phyloP scores from a whole-genome alignment of 2,888 invertebrate species.

The Aphodius granarius region DNA sequence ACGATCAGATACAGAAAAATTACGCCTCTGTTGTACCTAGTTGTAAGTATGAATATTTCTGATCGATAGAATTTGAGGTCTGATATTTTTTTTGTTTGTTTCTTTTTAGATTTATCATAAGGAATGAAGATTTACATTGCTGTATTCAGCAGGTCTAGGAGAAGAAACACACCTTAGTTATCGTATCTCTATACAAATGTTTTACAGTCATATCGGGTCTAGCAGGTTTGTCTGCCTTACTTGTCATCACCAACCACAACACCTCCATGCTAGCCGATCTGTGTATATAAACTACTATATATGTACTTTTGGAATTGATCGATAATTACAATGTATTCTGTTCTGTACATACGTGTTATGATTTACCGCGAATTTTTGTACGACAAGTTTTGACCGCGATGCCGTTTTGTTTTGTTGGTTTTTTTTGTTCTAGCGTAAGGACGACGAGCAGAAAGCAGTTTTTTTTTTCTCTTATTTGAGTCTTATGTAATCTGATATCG shows the following conservation, averaged over 20 bases:
- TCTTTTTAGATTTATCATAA: slow-evolving; percentile 52
- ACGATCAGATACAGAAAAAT: slow-evolving; percentile 91
- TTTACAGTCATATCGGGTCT: slow-evolving; percentile 37
- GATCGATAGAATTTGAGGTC: background rate
- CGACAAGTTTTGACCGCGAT: slow-evolving; percentile 10
- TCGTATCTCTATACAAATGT: slow-evolving; percentile 37
- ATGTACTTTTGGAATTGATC: slow-evolving; percentile 44
- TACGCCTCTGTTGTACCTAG: slow-evolving; percentile 54
- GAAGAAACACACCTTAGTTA: slow-evolving; percentile 37
- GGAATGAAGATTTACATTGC: slow-evolving; percentile 28
- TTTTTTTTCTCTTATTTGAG: slow-evolving; percentile 1
- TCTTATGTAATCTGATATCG: background rate
- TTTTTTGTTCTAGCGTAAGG: background rate
- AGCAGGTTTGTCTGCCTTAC: slow-evolving; percentile 37
- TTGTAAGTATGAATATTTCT: slow-evolving; percentile 49
- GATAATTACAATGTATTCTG: slow-evolving; percentile 37
- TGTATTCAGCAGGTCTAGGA: slow-evolving; percentile 30
- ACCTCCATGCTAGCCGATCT: slow-evolving; percentile 46
- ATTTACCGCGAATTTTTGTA: slow-evolving; percentile 20
- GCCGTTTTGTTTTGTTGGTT: background rate
- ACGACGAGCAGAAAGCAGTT: background rate
- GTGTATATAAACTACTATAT: slow-evolving; percentile 37
- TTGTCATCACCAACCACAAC: slow-evolving; percentile 20
- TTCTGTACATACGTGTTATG: slow-evolving; percentile 42
- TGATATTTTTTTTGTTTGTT: slow-evolving; percentile 23